A percentile compares a stretch with the other conserved stretches of the same genome.
Evolutionary conservation across 2,113 vertebrate species (phyloP).

Genomic region (Urocolius indicus): DNA sequence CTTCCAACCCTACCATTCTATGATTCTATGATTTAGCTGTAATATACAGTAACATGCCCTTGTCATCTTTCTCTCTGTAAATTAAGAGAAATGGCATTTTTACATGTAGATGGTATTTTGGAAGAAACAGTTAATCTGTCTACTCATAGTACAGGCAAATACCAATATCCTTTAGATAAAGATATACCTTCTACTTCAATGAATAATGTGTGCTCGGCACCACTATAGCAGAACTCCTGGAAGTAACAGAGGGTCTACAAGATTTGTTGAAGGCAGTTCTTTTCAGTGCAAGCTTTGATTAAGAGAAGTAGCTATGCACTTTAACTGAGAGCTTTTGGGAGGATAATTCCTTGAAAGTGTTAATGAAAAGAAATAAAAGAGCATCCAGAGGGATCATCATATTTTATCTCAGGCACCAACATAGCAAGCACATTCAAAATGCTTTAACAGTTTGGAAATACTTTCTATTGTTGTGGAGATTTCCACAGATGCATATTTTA

Average conservation of each 20-base stretch:
- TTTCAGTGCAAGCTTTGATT: not conserved
- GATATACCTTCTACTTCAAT: not conserved
- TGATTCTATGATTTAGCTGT: not conserved
- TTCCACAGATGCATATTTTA: slow-evolving; percentile 24
- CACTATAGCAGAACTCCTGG: not conserved
- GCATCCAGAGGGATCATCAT: not conserved
- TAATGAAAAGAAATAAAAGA: not conserved
- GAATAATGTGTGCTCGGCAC: not conserved
- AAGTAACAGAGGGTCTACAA: not conserved
- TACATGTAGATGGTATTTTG: not conserved
- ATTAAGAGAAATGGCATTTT: not conserved
- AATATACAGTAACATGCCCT: not conserved
- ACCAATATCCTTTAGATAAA: not conserved
- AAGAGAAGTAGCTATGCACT: not conserved
- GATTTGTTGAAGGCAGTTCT: not conserved
- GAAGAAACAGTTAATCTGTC: not conserved
- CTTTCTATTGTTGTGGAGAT: not conserved
- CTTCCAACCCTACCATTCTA: not conserved
- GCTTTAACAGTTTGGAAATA: not conserved
- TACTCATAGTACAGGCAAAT: not conserved
- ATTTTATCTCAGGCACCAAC: not conserved
- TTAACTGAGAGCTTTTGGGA: not conserved
- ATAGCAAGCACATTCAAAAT: not conserved
- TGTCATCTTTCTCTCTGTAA: not conserved
- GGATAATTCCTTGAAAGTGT: not conserved